Percentiles rank a stretch among this genome's conserved stretches.
These are phyloP conservation scores for Drepanosiphum platanoidis DNA, from an alignment of 2,888 invertebrate genomes.

Conservation along the genomic window DNA sequence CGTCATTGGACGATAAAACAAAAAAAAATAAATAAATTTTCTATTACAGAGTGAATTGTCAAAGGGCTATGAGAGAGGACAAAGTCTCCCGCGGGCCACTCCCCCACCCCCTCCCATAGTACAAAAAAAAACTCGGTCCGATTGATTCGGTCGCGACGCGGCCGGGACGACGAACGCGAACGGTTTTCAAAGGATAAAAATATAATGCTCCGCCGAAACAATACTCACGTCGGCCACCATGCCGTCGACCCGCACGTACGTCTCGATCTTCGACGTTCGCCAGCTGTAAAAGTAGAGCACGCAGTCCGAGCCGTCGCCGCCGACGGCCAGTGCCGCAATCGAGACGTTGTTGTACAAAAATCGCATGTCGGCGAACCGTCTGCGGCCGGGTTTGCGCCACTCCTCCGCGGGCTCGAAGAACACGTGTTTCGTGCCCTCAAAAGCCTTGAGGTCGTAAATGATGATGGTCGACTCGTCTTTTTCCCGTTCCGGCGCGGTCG, in stretches of 20 bases:
- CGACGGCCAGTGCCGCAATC: conserved; percentile 81
- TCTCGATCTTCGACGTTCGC: conserved; percentile 84
- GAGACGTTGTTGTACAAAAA: conserved; percentile 86
- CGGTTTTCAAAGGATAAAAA: no score
- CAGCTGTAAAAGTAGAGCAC: conserved; percentile 82
- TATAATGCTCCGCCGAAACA: no score
- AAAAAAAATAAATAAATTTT: no score
- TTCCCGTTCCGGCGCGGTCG: conserved; percentile 68
- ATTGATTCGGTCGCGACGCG: no score
- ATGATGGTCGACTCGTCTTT: conserved; percentile 76
- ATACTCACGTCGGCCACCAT: conserved; percentile 73
- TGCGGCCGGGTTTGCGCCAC: conserved; percentile 73
- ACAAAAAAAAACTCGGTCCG: no score
- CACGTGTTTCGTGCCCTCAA: conserved; percentile 76
- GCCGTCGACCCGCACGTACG: conserved; percentile 71
- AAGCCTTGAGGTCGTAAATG: conserved; percentile 77
- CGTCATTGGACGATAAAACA: no score
- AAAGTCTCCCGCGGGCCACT: no score
- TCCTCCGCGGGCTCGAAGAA: conserved; percentile 74
- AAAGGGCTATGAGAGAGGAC: no score
- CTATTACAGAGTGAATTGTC: no score
- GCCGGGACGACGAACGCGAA: no score
- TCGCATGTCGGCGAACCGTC: conserved; percentile 71
- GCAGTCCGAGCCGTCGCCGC: conserved; percentile 76
- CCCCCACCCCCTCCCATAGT: no score